Base-by-base conservation (phyloP, 2,888 invertebrate species). In the Orthosia gothica region DNA sequence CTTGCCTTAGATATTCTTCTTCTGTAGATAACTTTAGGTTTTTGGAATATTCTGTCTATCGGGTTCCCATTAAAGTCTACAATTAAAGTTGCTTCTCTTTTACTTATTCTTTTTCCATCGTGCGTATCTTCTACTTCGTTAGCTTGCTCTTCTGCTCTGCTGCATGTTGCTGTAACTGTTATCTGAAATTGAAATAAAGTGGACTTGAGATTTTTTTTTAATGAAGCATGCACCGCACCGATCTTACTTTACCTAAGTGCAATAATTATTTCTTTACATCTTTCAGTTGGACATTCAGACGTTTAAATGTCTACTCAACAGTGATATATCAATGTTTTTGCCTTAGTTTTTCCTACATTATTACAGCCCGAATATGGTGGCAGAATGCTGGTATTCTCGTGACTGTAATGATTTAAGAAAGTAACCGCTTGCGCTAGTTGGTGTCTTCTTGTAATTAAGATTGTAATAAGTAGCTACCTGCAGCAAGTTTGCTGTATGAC, bases 11-110 rank as follows among this genome's bases (percentile, higher is more conserved):
- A 86, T 63, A 87, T 47, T 74, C 92, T 47, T 74, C 92, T 89
- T 72, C 92, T 91, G 81, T 93, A 94, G 23, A 94, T 90, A 0
- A 94, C 89, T 74, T 92, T 93, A 0, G 94, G 93, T 62, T 91
- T 91, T 32, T 90, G 90, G 62, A 87, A 90, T 40, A 88, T 71
- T 59, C 90, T 87, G 20, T 93, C 92, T n/a, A 89, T 54, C 0
- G 93, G 92, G 66, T 86, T 90, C 65, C 85, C 89, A n/a, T 23
- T 11, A 1, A 55, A 61, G 61, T 94, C 93, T 74, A 95, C 84
- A n/a, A 94, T 66, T 20, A 95, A 50, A 11, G 93, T 88, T 32
- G 94, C 88, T 47, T 94, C 94, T 81, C 95, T 89, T 88, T 92
- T 94, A 3, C 68, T 84, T 12, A 86, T 88, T 83, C 70, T 89